These are phyloP conservation scores for Ptychochromis oligacanthus DNA, from an alignment of 2,113 vertebrate species.

Conservation along the genomic window DNA sequence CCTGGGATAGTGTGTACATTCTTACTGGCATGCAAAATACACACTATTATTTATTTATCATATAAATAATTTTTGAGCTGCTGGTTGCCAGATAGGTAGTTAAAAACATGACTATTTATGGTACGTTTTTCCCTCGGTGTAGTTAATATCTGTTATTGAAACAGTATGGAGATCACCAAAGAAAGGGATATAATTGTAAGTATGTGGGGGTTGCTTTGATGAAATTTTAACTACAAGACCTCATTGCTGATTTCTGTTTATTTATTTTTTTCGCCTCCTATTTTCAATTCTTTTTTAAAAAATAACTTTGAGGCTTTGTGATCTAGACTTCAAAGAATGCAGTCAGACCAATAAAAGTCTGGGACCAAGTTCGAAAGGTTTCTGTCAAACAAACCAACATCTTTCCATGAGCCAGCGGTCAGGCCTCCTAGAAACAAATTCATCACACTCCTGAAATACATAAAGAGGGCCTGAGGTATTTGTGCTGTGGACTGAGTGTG, in stretches of 20 bases:
- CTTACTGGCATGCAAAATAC: not conserved
- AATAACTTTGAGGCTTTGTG: not conserved
- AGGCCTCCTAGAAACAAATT: conserved; percentile 52
- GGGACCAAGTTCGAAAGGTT: not conserved
- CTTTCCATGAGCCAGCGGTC: conserved; percentile 50
- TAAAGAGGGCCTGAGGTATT: conserved; percentile 76
- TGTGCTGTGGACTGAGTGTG: conserved; percentile 74
- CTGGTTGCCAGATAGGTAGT: not conserved
- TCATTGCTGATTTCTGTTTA: not conserved
- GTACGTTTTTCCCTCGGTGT: not conserved
- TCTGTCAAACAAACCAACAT: conserved; percentile 14
- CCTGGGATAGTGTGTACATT: not conserved
- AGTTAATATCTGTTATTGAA: not conserved
- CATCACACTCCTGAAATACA: conserved; percentile 77
- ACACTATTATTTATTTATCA: not conserved
- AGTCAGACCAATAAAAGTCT: not conserved
- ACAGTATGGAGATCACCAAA: not conserved
- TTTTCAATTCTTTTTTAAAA: not conserved
- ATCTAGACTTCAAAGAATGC: not conserved
- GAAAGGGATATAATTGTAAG: not conserved
- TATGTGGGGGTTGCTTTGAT: not conserved
- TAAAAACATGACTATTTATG: not conserved
- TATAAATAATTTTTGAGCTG: not conserved
- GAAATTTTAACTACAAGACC: not conserved
- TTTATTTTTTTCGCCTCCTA: not conserved